Conservation (phyloP, 1,140 invertebrate genomes). For the Arion vulgaris region DNA sequence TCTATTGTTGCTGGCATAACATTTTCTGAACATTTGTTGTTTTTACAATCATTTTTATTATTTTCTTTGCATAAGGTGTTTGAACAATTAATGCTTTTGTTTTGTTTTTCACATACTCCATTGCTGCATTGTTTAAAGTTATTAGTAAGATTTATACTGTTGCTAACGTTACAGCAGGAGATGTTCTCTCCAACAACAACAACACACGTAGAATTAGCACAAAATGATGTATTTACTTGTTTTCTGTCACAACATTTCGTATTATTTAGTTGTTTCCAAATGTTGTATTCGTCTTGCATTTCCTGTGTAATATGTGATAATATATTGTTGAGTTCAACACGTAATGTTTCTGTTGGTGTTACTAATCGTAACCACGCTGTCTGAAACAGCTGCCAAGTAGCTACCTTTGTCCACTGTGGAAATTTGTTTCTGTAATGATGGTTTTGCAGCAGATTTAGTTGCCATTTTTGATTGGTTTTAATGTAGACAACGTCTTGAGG, state of each 20-base stretch:
- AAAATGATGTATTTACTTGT: background rate
- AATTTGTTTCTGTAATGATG: background rate
- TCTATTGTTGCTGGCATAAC: background rate
- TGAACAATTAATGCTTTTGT: background rate
- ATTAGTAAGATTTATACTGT: background rate
- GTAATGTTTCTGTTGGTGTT: background rate
- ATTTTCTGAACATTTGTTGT: background rate
- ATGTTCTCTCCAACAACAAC: background rate
- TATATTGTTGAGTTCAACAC: background rate
- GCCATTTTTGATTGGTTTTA: conserved; percentile 1
- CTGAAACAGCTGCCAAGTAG: background rate
- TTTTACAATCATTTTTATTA: background rate
- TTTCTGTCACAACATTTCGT: background rate
- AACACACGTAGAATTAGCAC: background rate
- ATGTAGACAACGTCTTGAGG: conserved; percentile 16
- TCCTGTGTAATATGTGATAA: background rate
- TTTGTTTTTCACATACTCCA: background rate
- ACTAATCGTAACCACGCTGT: background rate
- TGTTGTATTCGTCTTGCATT: background rate
- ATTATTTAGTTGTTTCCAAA: background rate
- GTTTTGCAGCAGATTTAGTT: background rate
- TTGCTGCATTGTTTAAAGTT: background rate
- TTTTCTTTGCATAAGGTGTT: background rate
- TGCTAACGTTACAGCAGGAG: background rate
- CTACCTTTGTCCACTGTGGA: conserved; percentile 7